Conservation (phyloP, 2,113 vertebrate genomes). For the Bagarius yarrelli region DNA sequence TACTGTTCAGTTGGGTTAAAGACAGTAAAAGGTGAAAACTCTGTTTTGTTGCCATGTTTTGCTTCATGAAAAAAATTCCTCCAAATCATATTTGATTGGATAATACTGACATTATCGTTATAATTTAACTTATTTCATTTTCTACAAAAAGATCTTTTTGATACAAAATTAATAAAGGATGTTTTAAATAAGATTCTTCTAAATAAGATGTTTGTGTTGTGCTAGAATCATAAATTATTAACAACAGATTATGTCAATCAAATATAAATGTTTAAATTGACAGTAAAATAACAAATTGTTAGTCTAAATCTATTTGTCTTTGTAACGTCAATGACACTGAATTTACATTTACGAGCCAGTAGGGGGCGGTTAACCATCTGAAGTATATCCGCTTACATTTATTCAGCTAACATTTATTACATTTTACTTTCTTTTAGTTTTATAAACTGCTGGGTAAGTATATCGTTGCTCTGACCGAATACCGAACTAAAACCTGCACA, state of each 20-base stretch:
- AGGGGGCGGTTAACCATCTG: slow-evolving; percentile 1
- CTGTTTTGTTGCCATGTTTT: too few species aligned
- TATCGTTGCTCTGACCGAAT: not conserved
- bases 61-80: too few species aligned
- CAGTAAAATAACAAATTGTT: not conserved
- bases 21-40: too few species aligned
- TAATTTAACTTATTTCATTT: too few species aligned
- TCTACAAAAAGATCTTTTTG: too few species aligned
- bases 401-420: not conserved
- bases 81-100: too few species aligned
- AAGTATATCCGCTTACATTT: not conserved
- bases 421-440: not conserved
- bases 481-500: not conserved
- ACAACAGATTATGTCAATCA: not conserved
- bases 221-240: not conserved
- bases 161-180: too few species aligned
- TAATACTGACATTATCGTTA: too few species aligned
- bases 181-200: too few species aligned
- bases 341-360: slow-evolving; percentile 6
- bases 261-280: not conserved
- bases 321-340: not conserved
- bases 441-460: not conserved
- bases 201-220: not conserved
- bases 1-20: too few species aligned
- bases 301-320: not conserved